Conservation (phyloP, 2,888 invertebrate species). For the Carpatolechia fugitivella region DNA sequence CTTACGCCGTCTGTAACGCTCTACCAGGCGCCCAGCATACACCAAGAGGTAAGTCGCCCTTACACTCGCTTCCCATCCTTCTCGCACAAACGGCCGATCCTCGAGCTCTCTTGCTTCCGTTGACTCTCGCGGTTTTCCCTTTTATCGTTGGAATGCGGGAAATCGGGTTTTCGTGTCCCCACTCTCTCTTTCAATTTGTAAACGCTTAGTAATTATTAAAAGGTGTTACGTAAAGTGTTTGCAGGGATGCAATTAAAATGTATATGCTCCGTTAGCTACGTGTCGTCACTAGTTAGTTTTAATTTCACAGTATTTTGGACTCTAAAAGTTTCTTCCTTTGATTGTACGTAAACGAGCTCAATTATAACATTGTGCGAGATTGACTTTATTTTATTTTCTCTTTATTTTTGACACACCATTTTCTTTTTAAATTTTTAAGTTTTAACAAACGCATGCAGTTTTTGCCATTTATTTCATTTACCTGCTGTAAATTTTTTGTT, state of each 20-base stretch:
- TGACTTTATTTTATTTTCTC: neutral
- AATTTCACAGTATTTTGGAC: constrained; percentile 8
- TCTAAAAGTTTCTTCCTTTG: neutral
- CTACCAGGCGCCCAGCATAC: constrained; percentile 67
- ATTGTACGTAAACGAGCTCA: neutral
- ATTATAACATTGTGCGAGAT: neutral
- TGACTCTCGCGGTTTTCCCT: constrained; percentile 69
- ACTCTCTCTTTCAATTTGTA: constrained; percentile 77
- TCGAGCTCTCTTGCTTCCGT: constrained; percentile 47
- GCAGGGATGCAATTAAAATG: constrained; percentile 13
- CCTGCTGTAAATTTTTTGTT: too few species aligned
- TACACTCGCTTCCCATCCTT: constrained; percentile 54
- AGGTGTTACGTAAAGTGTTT: constrained; percentile 27
- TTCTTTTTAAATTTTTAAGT: neutral
- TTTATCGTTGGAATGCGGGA: constrained; percentile 75
- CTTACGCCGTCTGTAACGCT: constrained; percentile 75
- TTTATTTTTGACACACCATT: neutral
- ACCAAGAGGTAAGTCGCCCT: constrained; percentile 64
- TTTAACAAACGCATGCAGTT: too few species aligned
- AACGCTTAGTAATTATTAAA: constrained; percentile 52
- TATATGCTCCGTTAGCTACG: neutral
- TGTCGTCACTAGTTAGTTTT: neutral
- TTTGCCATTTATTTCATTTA: too few species aligned
- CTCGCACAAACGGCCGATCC: constrained; percentile 43
- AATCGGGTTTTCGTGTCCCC: constrained; percentile 70